These are phyloP conservation scores for Tetrax tetrax DNA, from an alignment of 2,113 vertebrate genomes.

Conservation along the genomic window DNA sequence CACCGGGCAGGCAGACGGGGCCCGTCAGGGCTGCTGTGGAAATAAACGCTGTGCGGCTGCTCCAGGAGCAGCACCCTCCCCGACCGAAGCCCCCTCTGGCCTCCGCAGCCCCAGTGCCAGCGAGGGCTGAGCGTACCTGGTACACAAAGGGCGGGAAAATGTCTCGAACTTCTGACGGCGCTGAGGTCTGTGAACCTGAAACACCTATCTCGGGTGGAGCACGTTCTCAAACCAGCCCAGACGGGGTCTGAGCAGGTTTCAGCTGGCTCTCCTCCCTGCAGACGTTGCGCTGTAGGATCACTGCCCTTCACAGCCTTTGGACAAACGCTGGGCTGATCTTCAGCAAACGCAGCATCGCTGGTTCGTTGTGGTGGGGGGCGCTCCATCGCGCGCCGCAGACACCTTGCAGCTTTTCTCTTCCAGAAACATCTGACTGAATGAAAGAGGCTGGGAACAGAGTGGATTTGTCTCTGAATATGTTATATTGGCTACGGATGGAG, in stretches of 20 bases:
- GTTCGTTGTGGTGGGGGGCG: fast-evolving
- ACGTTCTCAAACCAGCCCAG: not conserved
- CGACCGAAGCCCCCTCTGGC: not conserved
- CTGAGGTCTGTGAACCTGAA: not conserved
- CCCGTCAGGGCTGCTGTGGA: not conserved
- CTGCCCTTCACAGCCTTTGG: not conserved
- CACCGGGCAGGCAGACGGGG: fast-evolving
- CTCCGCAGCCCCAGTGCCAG: not conserved
- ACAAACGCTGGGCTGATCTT: too few species aligned
- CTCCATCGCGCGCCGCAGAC: not conserved
- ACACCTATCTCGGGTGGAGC: not conserved
- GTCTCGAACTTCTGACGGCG: fast-evolving
- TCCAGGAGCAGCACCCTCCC: not conserved
- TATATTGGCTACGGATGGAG: not conserved
- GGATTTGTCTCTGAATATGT: not conserved
- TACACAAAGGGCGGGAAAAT: not conserved
- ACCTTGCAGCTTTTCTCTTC: not conserved
- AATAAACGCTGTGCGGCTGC: not conserved
- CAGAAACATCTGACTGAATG: not conserved
- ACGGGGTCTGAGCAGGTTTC: not conserved
- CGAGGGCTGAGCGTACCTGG: not conserved
- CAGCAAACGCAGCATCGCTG: not conserved
- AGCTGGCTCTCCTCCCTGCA: not conserved
- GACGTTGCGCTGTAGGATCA: not conserved
- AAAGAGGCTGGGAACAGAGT: fast-evolving